Base-by-base conservation (phyloP, 2,888 invertebrate genomes). In the Actias luna region DNA sequence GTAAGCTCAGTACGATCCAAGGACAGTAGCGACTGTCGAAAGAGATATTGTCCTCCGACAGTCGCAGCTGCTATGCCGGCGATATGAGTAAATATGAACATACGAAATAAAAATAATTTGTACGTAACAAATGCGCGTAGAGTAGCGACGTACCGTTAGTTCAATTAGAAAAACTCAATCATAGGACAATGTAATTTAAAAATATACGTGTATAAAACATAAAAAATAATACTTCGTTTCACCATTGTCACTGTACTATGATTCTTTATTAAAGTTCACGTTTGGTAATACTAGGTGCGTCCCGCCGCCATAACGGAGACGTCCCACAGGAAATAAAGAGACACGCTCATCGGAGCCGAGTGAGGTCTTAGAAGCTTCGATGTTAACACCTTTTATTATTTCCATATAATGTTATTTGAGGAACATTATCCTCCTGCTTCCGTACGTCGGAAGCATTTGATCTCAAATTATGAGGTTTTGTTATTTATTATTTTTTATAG, bases 281-380 rank as follows among this genome's bases (percentile, higher is more conserved):
- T 71, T 55, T 78, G 74, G 76, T 79, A 79, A 84, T 82, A 50
- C 22, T 25, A 86, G 84, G 83, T 87, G 83, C 79, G 82, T 77
- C 78, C 72, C 76, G 68, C 71, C 74, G 78, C 75, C 75, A 84
- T 84, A 83, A 84, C 82, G 71, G 70, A 72, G 72, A 67, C 63
- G 75, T 85, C 86, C 78, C 83, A 61, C 69, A 88, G 89, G 87
- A 89, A 89, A 89, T 89, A 88, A 85, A 79, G 74, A 76, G 79
- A 77, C 78, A 76, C 73, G 69, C 74, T 76, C 72, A 66, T 61
- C 67, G 74, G 74, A 72, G 66, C 52, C 55, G 64, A 57, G 52
- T 31, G 57, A 60, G 63, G 69, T 69, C 69, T 63, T 63, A 60
- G 58, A 50, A 69, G 70, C 71, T 72, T 67, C 64, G 67, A 68